Evolutionary conservation across 2,888 invertebrate species (phyloP).

Genomic region (Troides oblongomaculatus): DNA sequence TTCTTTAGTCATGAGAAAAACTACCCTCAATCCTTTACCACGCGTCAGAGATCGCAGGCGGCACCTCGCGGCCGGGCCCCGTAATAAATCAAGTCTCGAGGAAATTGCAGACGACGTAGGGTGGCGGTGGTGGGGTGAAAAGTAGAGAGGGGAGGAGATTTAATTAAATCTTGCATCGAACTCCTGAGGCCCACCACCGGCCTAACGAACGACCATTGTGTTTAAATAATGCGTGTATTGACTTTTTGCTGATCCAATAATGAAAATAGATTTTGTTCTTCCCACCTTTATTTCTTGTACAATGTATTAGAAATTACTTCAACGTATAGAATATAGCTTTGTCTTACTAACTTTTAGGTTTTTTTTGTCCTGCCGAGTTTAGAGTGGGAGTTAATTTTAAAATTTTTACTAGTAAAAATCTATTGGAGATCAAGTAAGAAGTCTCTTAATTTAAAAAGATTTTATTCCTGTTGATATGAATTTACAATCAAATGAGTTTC

Average conservation of each 20-base stretch:
- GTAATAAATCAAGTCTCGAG: conserved; percentile 79
- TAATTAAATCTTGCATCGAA: conserved; percentile 83
- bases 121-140: conserved; percentile 31
- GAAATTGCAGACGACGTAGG: conserved; percentile 71
- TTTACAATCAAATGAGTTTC: too few relatives aligned
- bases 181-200: conserved; percentile 74
- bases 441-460: too few relatives aligned
- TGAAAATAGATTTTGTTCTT: conserved; percentile 31
- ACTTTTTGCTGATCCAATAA: conserved; percentile 58
- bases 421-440: too few relatives aligned
- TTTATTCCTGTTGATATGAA: too few relatives aligned
- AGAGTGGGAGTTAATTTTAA: too few relatives aligned
- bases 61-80: conserved; percentile 64
- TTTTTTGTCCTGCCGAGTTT: too few relatives aligned
- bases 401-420: too few relatives aligned
- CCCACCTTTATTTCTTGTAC: conserved; percentile 28
- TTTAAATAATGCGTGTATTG: conserved; percentile 75
- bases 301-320: not conserved
- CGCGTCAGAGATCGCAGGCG: conserved; percentile 46
- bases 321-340: too few relatives aligned
- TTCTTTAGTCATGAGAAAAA: conserved; percentile 48
- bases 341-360: too few relatives aligned
- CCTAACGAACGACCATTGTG: conserved; percentile 79
- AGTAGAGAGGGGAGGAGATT: conserved; percentile 62
- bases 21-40: conserved; percentile 69